Evolutionary conservation across 2,113 vertebrate species (phyloP), one percentile per base, ranked within the genome.

Genomic region (Hippopotamus amphibius): DNA sequence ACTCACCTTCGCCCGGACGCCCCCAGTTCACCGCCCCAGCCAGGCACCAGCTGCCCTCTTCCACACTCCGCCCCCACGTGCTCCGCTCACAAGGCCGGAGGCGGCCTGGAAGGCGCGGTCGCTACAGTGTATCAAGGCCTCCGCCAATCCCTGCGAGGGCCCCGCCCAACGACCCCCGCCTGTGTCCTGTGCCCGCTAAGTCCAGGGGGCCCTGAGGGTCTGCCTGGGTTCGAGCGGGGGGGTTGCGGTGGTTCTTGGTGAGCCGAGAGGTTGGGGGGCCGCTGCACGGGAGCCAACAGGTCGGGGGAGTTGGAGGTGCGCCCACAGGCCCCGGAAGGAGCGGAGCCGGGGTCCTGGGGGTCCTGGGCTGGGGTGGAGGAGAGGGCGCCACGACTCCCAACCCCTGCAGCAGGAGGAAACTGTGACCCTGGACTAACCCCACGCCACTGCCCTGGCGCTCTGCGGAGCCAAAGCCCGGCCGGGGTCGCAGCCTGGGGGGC

Each of bases 111-210:
- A 59, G 53, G 63, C 7, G 53, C 4, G 0, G 41, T 48, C 0
- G 83, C 76, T 69, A 94, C 96, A 96, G 68, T 77, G 93, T 88
- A 76, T 94, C 43, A 1, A 76, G 59, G 87, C 28, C 5, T 13
- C 81, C 5, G 26, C 88, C 95, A 94, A 94, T 94, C 74, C 46
- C 1, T 13, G 30, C 46, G 16, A 46, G 43, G 33, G 55, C 63
- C 55, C 26, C 74, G n/a, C 50, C 90, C 3, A 6, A 13, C 0
- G 8, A 28, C 50, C 15, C 4, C 1, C 17, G 21, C 37, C 48
- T 14, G 68, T 4, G 6, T 7, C 81, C 41, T 6, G 22, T 61
- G 16, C n/a, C 80, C 21, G 3, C 46, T 7, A 14, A 37, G 15
- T 1, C 2, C 14, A 0, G 59, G 57, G 12, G 22, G 17, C 3